These are phyloP conservation scores for Gambelia wislizenii DNA, from an alignment of 2,797 vertebrate species.

Conservation along the genomic window DNA sequence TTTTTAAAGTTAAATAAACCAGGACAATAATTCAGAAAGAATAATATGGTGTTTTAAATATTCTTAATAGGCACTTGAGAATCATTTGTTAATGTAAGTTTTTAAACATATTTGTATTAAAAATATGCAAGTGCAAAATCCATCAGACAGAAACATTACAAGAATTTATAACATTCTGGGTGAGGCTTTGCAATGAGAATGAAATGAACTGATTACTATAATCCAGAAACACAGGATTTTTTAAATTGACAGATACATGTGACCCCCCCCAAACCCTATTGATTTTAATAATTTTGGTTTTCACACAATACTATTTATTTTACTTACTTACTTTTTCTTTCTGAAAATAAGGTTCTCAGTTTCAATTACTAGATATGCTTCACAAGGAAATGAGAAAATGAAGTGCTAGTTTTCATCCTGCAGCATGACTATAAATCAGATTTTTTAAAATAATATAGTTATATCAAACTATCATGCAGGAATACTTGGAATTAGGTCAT, in stretches of 20 bases:
- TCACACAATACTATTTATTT: slow-evolving; percentile 12
- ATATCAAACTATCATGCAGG: not conserved
- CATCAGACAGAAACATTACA: not conserved
- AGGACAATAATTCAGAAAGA: slow-evolving; percentile 1
- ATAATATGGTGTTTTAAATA: not conserved
- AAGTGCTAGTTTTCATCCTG: slow-evolving; percentile 6
- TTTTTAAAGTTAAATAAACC: slow-evolving; percentile 2
- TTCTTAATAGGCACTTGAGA: slow-evolving; percentile 10
- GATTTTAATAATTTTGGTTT: slow-evolving; percentile 16
- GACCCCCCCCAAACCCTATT: not conserved
- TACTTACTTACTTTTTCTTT: not conserved
- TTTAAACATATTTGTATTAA: slow-evolving; percentile 17
- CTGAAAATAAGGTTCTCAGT: not conserved
- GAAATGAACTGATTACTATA: not conserved
- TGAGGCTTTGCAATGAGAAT: not conserved
- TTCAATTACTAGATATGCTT: not conserved
- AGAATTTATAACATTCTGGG: slow-evolving; percentile 3
- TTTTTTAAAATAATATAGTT: slow-evolving; percentile 9
- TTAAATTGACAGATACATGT: not conserved
- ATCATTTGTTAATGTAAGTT: not conserved
- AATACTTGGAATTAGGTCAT: not conserved
- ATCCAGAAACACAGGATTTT: slow-evolving; percentile 13
- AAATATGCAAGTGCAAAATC: slow-evolving; percentile 13
- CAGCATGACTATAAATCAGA: slow-evolving; percentile 10
- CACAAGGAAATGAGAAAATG: not conserved